Evolutionary conservation across 2,797 vertebrate species (phyloP).

Genomic region (Hafferia zeledoni): DNA sequence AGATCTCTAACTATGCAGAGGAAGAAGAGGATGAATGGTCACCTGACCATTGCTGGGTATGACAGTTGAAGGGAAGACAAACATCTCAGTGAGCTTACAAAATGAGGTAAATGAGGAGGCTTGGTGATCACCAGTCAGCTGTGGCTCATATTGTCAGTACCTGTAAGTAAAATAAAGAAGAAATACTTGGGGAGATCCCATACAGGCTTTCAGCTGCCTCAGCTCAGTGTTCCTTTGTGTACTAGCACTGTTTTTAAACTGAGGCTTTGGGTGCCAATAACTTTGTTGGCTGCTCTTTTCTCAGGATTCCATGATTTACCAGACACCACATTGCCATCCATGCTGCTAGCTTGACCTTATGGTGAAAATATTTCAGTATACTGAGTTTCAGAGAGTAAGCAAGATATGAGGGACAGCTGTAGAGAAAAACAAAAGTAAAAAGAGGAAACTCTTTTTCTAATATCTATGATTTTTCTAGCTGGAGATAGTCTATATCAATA

Average conservation of each 20-base stretch:
- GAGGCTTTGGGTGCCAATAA: not conserved
- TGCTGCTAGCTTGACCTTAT: not conserved
- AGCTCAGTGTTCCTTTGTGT: not conserved
- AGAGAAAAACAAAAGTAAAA: not conserved
- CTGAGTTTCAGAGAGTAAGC: not conserved
- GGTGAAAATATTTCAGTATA: not conserved
- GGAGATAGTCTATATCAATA: not conserved
- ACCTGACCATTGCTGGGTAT: not conserved
- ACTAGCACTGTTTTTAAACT: fast-evolving
- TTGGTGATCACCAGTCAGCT: not conserved
- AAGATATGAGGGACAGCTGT: not conserved
- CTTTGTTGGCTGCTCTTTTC: not conserved
- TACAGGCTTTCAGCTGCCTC: not conserved
- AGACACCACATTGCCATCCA: not conserved
- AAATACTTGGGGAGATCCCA: not conserved
- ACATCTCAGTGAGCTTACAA: not conserved
- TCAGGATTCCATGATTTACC: not conserved
- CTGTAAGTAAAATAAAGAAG: not conserved
- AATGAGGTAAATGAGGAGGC: not conserved
- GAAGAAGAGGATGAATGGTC: not conserved
- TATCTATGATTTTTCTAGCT: not conserved
- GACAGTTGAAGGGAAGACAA: not conserved
- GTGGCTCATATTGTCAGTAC: not conserved
- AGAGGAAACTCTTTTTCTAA: fast-evolving
- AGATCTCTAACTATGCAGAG: not conserved